These are phyloP conservation scores for Arion vulgaris DNA, from an alignment of 1,140 invertebrate species.

Conservation along the genomic window DNA sequence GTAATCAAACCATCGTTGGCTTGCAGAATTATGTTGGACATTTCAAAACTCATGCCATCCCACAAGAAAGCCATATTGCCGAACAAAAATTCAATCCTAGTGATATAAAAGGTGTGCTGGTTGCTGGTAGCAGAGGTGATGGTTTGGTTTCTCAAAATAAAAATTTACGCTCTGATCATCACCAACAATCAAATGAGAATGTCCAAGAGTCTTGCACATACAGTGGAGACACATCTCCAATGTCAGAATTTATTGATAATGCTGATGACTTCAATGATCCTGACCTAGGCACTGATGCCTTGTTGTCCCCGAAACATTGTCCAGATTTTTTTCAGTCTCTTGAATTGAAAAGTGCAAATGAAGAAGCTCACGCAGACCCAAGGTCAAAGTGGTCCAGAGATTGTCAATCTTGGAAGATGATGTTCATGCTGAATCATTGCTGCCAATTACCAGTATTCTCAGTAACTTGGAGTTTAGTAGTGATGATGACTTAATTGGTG, in stretches of 20 bases:
- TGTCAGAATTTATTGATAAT: constrained; percentile 46
- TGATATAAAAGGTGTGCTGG: background rate
- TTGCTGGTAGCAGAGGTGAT: background rate
- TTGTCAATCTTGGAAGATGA: constrained; percentile 40
- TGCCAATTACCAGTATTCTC: constrained; percentile 63
- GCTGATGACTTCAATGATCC: constrained; percentile 31
- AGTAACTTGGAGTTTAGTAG: constrained; percentile 64
- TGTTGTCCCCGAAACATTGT: constrained; percentile 26
- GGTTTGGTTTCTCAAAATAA: background rate
- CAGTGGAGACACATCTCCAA: constrained; percentile 40
- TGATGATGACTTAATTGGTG: constrained; percentile 59
- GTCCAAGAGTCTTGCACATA: constrained; percentile 21
- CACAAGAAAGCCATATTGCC: constrained; percentile 8
- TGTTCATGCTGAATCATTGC: constrained; percentile 34
- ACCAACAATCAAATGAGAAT: background rate
- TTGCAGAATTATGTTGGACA: constrained; percentile 87
- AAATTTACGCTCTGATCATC: background rate
- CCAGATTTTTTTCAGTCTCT: constrained; percentile 84
- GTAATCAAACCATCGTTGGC: constrained; percentile 84
- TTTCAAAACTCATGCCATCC: constrained; percentile 31
- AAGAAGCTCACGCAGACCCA: constrained; percentile 51
- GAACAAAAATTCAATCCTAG: background rate
- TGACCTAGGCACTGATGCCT: constrained; percentile 21
- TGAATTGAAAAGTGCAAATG: constrained; percentile 84
- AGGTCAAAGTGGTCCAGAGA: constrained; percentile 32